Evolutionary conservation across 2,888 invertebrate genomes (phyloP).

Genomic region (Schizaphis graminum): DNA sequence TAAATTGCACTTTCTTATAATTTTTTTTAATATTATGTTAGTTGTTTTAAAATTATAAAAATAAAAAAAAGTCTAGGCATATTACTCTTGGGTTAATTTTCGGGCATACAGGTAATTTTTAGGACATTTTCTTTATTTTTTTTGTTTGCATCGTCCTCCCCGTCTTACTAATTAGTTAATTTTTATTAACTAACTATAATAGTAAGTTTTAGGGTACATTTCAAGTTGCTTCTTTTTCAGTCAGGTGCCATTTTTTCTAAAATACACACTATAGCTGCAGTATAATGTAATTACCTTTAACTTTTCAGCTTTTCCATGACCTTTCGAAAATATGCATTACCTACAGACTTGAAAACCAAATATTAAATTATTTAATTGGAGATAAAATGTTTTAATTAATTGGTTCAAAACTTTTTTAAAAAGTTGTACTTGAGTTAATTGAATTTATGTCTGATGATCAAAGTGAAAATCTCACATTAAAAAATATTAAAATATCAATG

Average conservation of each 20-base stretch:
- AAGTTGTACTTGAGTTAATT: conserved; percentile 22
- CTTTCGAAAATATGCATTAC: not conserved
- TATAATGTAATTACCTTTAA: not conserved
- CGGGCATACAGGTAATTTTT: not conserved
- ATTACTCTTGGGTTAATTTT: not conserved
- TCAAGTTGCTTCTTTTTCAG: not conserved
- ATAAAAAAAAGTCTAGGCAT: not conserved
- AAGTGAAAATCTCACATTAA: not conserved
- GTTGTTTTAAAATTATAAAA: not conserved
- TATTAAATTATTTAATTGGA: not conserved
- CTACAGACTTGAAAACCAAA: not conserved
- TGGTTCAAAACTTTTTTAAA: not conserved
- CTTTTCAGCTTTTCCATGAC: not conserved
- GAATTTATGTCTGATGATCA: not conserved
- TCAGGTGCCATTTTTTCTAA: not conserved
- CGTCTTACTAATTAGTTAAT: not conserved
- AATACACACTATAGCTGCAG: not conserved
- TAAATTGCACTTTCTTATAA: not conserved
- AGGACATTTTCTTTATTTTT: not conserved
- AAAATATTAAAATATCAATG: conserved; percentile 8
- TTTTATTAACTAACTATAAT: not conserved
- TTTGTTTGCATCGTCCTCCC: not conserved
- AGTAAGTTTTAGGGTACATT: not conserved
- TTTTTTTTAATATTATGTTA: not conserved
- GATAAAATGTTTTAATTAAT: not conserved